Evolutionary conservation across 2,113 vertebrate genomes (phyloP), one percentile per base, ranked within the genome.

Genomic region (Nyctibius bracteatus): DNA sequence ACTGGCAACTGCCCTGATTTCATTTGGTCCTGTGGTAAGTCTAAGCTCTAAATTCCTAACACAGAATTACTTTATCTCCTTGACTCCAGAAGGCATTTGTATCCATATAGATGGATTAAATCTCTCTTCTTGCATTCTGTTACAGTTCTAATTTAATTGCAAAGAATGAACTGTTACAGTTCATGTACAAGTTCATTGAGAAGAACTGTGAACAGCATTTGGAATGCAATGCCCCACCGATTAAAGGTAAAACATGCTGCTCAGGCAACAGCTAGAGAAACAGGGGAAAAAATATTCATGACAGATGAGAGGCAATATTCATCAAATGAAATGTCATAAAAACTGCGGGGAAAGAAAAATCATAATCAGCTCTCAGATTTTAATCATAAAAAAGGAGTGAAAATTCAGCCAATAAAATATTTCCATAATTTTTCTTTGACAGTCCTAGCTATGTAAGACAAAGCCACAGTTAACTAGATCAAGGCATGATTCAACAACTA

Each of bases 401-500:
- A 88, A 95, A 84, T 81, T 92, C 83, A 81, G 90, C 77, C 92
- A 93, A 88, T 49, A 86, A 94, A 86, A 78, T 66, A 88, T 70
- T 91, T 82, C 65, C 44, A 43, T 63, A 31, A 25, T 65, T 94
- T 90, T 78, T 83, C 61, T 92, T 91, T 95, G 72, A 93, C 81
- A 92, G 73, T 57, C 9, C 58, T 57, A 81, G 73, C 72, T 55
- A 25, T 84, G 44, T 39, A 46, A 88, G 77, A 89, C 80, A 93
- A 93, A 94, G 59, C 55, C 83, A 59, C 39, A 68, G 47, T 55
- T 84, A 92, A 78, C 75, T 81, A 92, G 94, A 94, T 83, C 92
- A 95, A 94, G 85, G 68, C 86, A 47, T 81, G 86, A 94, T 93
- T 92, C 92, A 95, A 95, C 90, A 86, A 52, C 57, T 88, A 94